phyloP scores from a whole-genome alignment of 2,888 invertebrate species.

The Vesta saturnalis region DNA sequence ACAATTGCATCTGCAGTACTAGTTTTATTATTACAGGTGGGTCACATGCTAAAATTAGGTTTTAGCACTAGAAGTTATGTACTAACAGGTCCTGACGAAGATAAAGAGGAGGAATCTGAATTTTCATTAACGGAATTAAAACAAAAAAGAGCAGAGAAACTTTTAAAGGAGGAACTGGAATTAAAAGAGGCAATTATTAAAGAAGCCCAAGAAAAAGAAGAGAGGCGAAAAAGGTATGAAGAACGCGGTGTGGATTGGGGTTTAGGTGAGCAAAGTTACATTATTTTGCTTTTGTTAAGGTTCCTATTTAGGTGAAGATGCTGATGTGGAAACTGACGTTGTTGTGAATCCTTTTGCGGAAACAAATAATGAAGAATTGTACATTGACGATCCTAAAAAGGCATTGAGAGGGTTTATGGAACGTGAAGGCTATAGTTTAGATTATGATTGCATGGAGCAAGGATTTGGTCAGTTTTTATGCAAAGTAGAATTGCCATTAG shows the following conservation, averaged over 20 bases:
- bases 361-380: conserved; percentile 87
- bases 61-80: conserved; percentile 86
- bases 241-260: conserved; percentile 92
- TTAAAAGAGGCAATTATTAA: conserved; percentile 63
- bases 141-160: conserved; percentile 58
- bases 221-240: conserved; percentile 65
- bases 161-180: conserved; percentile 57
- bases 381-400: conserved; percentile 95
- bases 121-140: conserved; percentile 81
- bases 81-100: conserved; percentile 85
- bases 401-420: conserved; percentile 94
- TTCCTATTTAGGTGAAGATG: conserved; percentile 75
- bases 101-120: conserved; percentile 87
- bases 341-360: conserved; percentile 85
- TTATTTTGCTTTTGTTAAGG: neutral
- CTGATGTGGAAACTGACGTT: conserved; percentile 84
- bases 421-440: conserved; percentile 86
- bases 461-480: conserved; percentile 89
- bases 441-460: conserved; percentile 88
- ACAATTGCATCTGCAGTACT: neutral
- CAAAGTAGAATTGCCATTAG: conserved; percentile 83
- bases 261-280: too few species aligned
- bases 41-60: conserved; percentile 93
- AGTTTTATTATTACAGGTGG: conserved; percentile 66
- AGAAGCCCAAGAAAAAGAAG: conserved; percentile 64